phyloP scores from a whole-genome alignment of 2,888 invertebrate genomes.

The Drosophila eohydei region DNA sequence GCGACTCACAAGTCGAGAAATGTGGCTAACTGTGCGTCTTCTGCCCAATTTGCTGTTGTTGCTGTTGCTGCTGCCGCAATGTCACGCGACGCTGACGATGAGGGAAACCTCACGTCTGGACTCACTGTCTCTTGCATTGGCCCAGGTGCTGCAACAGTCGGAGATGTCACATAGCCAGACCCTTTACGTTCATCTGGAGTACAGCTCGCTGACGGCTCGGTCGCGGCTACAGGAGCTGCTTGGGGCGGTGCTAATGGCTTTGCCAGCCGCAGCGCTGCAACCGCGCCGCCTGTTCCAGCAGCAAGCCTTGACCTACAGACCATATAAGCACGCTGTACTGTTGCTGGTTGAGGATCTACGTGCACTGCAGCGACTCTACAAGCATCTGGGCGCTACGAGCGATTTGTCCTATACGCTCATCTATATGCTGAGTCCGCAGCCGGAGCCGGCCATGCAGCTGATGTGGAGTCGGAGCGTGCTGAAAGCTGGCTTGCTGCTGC shows the following conservation, averaged over 20 bases:
- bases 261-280: slow-evolving; percentile 19
- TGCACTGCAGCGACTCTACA: slow-evolving; percentile 49
- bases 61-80: slow-evolving; percentile 12
- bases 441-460: slow-evolving; percentile 46
- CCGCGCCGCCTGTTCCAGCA: slow-evolving; percentile 31
- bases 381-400: slow-evolving; percentile 49
- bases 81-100: slow-evolving; percentile 1
- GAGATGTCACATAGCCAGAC: slow-evolving; percentile 51
- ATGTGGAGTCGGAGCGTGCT: slow-evolving; percentile 68
- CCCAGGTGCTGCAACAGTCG: slow-evolving; percentile 53
- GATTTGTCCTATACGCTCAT: slow-evolving; percentile 65
- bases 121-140: slow-evolving; percentile 30
- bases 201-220: slow-evolving; percentile 9
- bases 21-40: slow-evolving; percentile 26
- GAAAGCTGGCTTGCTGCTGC: slow-evolving; percentile 58
- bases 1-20: slow-evolving; percentile 8
- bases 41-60: not conserved
- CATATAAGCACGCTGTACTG: slow-evolving; percentile 57
- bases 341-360: slow-evolving; percentile 60
- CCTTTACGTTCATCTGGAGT: slow-evolving; percentile 52
- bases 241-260: slow-evolving; percentile 20
- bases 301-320: slow-evolving; percentile 45
- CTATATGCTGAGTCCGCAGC: slow-evolving; percentile 55
- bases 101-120: not conserved
- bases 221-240: slow-evolving; percentile 41